A percentile compares a stretch with the other conserved stretches of the same genome.
These are phyloP conservation scores for Sitophilus oryzae DNA, from an alignment of 1,140 invertebrate species.

Conservation along the genomic window DNA sequence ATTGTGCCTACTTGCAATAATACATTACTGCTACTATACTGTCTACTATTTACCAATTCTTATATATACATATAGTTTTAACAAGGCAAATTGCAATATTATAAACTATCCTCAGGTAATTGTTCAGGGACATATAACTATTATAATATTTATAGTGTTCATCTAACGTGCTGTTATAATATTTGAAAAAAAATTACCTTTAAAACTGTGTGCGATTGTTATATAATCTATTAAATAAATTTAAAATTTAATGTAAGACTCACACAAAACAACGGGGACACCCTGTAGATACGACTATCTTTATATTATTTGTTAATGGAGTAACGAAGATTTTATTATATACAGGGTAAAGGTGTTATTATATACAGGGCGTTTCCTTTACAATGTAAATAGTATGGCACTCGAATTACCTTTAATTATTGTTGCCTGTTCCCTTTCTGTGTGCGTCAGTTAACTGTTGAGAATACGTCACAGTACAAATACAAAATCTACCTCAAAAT, in stretches of 20 bases:
- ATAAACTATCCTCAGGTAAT: constrained; percentile 27
- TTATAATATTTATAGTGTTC: constrained; percentile 26
- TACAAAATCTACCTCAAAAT: constrained; percentile 38
- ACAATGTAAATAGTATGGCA: constrained; percentile 31
- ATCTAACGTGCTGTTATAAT: constrained; percentile 28
- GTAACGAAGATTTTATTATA: too few relatives aligned
- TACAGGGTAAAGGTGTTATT: too few relatives aligned
- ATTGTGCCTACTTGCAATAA: too few relatives aligned
- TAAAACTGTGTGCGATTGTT: constrained; percentile 10
- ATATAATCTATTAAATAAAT: constrained; percentile 7
- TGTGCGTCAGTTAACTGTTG: constrained; percentile 18
- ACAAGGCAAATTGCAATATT: constrained; percentile 10
- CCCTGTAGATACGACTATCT: not conserved
- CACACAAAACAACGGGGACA: not conserved
- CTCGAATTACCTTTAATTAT: constrained; percentile 31
- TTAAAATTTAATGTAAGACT: constrained; percentile 1
- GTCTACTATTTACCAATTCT: not conserved
- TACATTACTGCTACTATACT: too few relatives aligned
- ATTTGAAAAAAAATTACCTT: constrained; percentile 1
- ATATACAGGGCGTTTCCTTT: too few relatives aligned
- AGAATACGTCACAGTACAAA: constrained; percentile 34
- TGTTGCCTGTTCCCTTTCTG: constrained; percentile 32
- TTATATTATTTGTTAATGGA: not conserved
- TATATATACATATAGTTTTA: not conserved
- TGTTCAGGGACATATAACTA: constrained; percentile 28